A percentile compares a stretch with the other conserved stretches of the same genome.
These are phyloP conservation scores for Paramacrobiotus metropolitanus DNA, from an alignment of 1,140 invertebrate species.

Conservation along the genomic window DNA sequence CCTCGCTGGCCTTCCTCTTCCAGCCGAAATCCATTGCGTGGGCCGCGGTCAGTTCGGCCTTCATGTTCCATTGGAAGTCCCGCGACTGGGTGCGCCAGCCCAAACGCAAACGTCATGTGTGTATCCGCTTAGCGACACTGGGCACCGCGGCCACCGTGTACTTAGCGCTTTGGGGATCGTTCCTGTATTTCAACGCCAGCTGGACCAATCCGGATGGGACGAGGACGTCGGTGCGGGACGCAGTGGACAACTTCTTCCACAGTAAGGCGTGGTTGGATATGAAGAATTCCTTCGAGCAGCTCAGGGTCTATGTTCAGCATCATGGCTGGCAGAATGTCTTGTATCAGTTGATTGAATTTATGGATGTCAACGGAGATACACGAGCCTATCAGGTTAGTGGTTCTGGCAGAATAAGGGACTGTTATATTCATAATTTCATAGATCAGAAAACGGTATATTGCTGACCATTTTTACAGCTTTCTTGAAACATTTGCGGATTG, in stretches of 20 bases:
- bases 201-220: conserved; percentile 60
- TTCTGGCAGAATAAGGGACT: too few species aligned
- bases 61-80: conserved; percentile 10
- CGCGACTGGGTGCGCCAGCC: conserved; percentile 5
- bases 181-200: conserved; percentile 67
- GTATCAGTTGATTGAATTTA: conserved; percentile 53
- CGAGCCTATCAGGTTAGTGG: conserved; percentile 56
- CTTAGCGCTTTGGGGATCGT: conserved; percentile 42
- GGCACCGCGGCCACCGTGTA: conserved; percentile 38
- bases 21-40: conserved; percentile 32
- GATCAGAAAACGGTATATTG: too few species aligned
- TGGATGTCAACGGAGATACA: conserved; percentile 62
- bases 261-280: conserved; percentile 53
- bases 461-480: conserved; percentile 6
- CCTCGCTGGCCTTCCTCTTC: conserved; percentile 36
- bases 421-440: too few species aligned
- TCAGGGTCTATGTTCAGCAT: conserved; percentile 43
- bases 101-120: background rate
- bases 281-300: conserved; percentile 41
- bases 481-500: too few species aligned
- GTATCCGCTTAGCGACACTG: conserved; percentile 24
- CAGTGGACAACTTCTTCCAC: conserved; percentile 62
- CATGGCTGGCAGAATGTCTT: conserved; percentile 57
- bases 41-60: conserved; percentile 25
- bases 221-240: conserved; percentile 49